Conservation (phyloP, 2,797 vertebrate species). For the Cygnus olor region DNA sequence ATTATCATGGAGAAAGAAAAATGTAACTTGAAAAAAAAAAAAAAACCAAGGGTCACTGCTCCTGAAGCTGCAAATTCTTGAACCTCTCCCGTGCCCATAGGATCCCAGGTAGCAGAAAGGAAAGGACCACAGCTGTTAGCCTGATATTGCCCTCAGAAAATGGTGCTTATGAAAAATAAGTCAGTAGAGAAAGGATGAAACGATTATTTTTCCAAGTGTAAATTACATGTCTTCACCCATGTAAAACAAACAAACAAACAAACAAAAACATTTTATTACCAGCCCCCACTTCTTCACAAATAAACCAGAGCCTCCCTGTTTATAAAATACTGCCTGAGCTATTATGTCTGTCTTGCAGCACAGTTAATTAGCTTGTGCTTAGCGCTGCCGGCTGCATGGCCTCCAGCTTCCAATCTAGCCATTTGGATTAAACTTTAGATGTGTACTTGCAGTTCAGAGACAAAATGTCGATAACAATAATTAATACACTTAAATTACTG, state of each 20-base stretch:
- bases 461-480: accelerated
- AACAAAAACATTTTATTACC: neutral
- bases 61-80: neutral
- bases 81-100: neutral
- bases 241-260: neutral
- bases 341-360: neutral
- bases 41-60: neutral
- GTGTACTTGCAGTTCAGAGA: neutral
- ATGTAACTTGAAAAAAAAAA: neutral
- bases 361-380: neutral
- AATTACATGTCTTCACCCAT: neutral
- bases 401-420: neutral
- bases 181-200: neutral
- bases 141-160: neutral
- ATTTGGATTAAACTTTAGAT: neutral
- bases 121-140: neutral
- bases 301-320: neutral
- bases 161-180: neutral
- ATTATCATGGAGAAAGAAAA: neutral
- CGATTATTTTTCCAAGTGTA: neutral
- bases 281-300: neutral
- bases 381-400: neutral
- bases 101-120: neutral
- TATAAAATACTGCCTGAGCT: neutral
- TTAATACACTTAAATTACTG: neutral